Evolutionary conservation across 2,888 invertebrate species (phyloP), one percentile per base, ranked within the genome.

Genomic region (Brenthis daphne): DNA sequence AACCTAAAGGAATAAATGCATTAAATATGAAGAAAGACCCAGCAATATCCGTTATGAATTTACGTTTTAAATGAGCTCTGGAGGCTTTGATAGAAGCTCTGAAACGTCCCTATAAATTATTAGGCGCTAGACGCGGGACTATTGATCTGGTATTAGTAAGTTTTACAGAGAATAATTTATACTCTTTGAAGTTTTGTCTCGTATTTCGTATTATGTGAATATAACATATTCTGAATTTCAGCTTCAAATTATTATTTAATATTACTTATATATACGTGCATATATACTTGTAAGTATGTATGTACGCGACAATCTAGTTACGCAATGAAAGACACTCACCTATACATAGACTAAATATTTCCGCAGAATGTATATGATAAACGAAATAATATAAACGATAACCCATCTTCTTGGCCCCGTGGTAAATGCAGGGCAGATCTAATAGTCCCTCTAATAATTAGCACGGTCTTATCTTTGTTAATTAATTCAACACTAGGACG

Each of bases 401-500:
- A 58, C 63, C 65, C 55, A 58, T 65, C 54, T 57, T 57, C 55
- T 61, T 57, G 70, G 51, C 57, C 61, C 48, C 56, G 24, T 67
- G 14, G 47, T 57, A 48, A n/a, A 57, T 54, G 67, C 60, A 55
- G 37, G 53, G 55, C 54, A 50, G 48, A 24, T 58, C 57, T 73
- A 56, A 61, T 71, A 67, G 71, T 70, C 64, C 72, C 75, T 75
- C 73, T 78, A 86, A 86, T 89, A 88, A 90, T 90, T 88, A 88
- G 85, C 83, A 77, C 81, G 79, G 70, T 71, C 82, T 88, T 89
- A 89, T 88, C 89, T 79, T 72, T 69, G 75, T 82, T 85, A 88
- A 88, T 90, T 88, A 87, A 88, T 88, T 88, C 81, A 76, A 78
- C 76, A 65, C 71, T 67, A 64, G 65, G 73, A 74, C 60, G 37